Evolutionary conservation across 2,797 vertebrate species (phyloP).

Genomic region (Hoplostethus mediterraneus): DNA sequence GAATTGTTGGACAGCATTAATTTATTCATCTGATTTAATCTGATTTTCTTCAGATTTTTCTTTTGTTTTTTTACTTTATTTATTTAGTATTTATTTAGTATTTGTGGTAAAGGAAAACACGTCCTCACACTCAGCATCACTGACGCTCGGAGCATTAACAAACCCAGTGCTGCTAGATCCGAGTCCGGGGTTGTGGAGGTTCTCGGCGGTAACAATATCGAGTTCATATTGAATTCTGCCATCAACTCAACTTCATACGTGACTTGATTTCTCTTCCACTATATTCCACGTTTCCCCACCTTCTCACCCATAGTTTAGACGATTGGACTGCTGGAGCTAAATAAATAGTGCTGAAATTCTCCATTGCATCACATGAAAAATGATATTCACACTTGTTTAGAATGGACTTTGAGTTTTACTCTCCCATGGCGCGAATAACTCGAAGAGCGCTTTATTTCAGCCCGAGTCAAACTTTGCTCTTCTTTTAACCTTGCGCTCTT

Average conservation of each 20-base stretch:
- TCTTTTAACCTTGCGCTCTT: constrained; percentile 68
- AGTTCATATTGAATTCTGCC: background rate
- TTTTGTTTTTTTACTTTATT: background rate
- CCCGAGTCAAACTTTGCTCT: constrained; percentile 51
- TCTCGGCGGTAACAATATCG: background rate
- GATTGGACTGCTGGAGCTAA: background rate
- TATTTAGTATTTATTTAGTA: too few relatives aligned
- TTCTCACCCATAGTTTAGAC: background rate
- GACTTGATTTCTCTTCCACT: too few relatives aligned
- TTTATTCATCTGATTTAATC: background rate
- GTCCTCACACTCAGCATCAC: too few relatives aligned
- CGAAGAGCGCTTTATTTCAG: constrained; percentile 42
- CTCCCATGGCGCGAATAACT: constrained; percentile 19
- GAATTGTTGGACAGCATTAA: background rate
- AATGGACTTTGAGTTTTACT: background rate
- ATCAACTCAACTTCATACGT: background rate
- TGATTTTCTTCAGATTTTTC: too few relatives aligned
- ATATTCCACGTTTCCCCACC: too few relatives aligned
- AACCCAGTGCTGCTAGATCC: too few relatives aligned
- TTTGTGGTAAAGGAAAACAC: too few relatives aligned
- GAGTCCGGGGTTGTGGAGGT: too few relatives aligned
- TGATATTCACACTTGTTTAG: background rate
- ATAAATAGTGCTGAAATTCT: background rate
- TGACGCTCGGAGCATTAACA: too few relatives aligned
- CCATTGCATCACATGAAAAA: background rate